These are phyloP conservation scores for Cyprinella venusta DNA, from an alignment of 2,797 vertebrate species.

Conservation along the genomic window DNA sequence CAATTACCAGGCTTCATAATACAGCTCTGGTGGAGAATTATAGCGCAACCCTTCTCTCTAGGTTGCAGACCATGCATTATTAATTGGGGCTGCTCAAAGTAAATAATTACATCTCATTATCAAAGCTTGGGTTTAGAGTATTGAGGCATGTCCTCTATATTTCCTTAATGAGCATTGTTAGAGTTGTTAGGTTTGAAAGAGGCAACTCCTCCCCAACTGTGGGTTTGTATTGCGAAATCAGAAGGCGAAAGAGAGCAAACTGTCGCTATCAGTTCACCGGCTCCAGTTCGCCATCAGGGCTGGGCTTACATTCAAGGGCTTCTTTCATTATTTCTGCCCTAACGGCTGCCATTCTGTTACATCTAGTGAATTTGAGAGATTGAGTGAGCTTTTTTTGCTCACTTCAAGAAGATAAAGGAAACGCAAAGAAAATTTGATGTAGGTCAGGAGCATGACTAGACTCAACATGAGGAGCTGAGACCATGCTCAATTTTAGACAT, in stretches of 20 bases:
- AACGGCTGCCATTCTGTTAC: conserved; percentile 34
- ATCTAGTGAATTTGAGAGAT: conserved; percentile 30
- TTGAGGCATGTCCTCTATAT: conserved; percentile 48
- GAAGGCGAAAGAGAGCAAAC: conserved; percentile 32
- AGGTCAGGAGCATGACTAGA: conserved; percentile 12
- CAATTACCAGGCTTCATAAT: conserved; percentile 50
- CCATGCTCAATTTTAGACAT: not conserved
- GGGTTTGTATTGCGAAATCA: conserved; percentile 30
- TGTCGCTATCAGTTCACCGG: conserved; percentile 3
- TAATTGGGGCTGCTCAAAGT: conserved; percentile 59
- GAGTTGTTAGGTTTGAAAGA: conserved; percentile 38
- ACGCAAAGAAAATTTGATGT: not conserved
- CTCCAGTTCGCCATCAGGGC: not conserved
- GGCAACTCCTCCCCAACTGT: conserved; percentile 27
- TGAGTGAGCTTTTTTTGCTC: conserved; percentile 18
- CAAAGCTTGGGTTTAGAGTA: conserved; percentile 52
- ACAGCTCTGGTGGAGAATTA: conserved; percentile 39
- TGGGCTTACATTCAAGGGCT: conserved; percentile 1
- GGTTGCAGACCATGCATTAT: conserved; percentile 61
- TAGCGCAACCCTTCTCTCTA: conserved; percentile 31
- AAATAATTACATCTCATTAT: conserved; percentile 66
- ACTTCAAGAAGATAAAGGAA: conserved; percentile 16
- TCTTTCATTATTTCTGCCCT: conserved; percentile 11
- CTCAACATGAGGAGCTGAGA: conserved; percentile 2
- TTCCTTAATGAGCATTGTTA: conserved; percentile 57